Evolutionary conservation across 2,888 invertebrate genomes (phyloP), one percentile per base, ranked within the genome.

Genomic region (Cheilosia pagana): DNA sequence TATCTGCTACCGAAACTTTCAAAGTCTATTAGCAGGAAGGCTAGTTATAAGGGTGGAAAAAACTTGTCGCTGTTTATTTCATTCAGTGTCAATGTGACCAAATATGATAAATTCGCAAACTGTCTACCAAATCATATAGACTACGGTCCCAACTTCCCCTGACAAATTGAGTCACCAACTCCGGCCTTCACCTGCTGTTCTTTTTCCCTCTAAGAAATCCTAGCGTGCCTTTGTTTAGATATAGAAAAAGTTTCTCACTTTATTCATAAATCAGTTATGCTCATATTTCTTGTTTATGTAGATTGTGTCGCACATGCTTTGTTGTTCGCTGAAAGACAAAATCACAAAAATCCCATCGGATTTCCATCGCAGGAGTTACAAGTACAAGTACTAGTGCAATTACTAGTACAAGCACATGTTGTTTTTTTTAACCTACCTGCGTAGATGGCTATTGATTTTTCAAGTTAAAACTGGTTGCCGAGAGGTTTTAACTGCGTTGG

Each of bases 251-350:
- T 67, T 72, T 48, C 65, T 59, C 35, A 28, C 14, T 57, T 81
- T 57, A 75, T 71, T 59, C 63, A 75, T 75, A 75, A 81, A 81
- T 81, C 68, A 74, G 63, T 63, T 74, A 41, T 48, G 19, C 16
- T 45, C 45, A 45, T 45, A 45, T 55, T 23, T 62, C 52, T 48
- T 48, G 45, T 52, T 48, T 57, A 1, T 12, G 19, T 43, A 52
- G 28, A 63, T 62, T 19, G 60, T 48, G 59, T 45, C 53, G 60
- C 28, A 12, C 12, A 23, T 43, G 55, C 6, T 63, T 62, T 31
- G 41, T 59, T 62, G 57, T 70, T 57, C 57, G 45, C 16, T 81
- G 16, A 39, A n/a, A n/a, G 23, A 21, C 7, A 16, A 28, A 31
- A 53, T 62, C 53, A 31, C 41, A 41, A 16, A 28, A 31, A 53